These are phyloP conservation scores for Siniperca chuatsi DNA, from an alignment of 2,113 vertebrate genomes.

Conservation along the genomic window DNA sequence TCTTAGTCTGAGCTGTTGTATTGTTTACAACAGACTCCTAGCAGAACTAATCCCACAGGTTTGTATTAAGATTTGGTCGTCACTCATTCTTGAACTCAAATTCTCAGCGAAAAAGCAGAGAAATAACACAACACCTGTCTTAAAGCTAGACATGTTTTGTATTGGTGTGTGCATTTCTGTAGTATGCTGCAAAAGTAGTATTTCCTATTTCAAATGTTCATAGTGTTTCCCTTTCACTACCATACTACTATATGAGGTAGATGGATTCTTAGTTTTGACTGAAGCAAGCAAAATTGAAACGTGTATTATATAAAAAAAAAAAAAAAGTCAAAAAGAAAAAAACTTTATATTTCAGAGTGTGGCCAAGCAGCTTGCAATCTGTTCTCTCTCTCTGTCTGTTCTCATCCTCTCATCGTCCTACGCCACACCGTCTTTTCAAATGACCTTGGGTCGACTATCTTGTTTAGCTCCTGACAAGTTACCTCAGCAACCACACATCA, in stretches of 20 bases:
- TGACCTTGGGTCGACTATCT: constrained; percentile 38
- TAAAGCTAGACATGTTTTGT: neutral
- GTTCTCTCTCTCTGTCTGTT: constrained; percentile 23
- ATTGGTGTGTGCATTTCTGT: neutral
- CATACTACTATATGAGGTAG: neutral
- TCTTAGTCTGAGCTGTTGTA: constrained; percentile 7
- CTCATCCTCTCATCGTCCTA: constrained; percentile 18
- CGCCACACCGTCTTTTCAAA: neutral
- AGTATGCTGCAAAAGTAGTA: neutral
- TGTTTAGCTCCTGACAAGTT: constrained; percentile 40
- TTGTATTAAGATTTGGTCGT: neutral
- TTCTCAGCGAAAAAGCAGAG: neutral
- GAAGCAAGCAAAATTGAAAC: neutral
- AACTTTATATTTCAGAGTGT: neutral
- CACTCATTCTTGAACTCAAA: neutral
- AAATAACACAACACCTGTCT: neutral
- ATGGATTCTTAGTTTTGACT: neutral
- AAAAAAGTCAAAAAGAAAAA: neutral
- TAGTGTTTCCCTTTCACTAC: neutral
- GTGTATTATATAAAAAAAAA: neutral
- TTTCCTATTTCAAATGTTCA: neutral
- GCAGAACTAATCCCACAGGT: constrained; percentile 46
- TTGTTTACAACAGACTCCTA: constrained; percentile 1
- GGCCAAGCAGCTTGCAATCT: neutral
- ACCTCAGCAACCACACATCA: constrained; percentile 57